Evolutionary conservation across 2,797 vertebrate genomes (phyloP), one percentile per base, ranked within the genome.

Genomic region (Gymnodraco acuticeps): DNA sequence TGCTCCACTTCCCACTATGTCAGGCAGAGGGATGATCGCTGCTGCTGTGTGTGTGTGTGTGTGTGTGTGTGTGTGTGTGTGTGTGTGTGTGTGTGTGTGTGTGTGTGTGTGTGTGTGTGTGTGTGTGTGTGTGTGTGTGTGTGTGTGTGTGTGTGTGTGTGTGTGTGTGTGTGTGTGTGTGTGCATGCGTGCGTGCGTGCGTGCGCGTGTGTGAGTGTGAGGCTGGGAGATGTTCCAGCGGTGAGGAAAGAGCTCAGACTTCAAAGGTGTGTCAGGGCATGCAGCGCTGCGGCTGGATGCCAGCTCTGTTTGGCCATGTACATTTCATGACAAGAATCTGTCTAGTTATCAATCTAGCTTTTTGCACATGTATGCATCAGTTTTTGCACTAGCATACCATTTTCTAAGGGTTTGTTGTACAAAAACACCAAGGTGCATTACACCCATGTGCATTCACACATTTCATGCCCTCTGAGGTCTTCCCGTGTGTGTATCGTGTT

Each of bases 231-330:
- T 85, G 65, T 88, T 89, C 77, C 80, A 88, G 73, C 80, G 73
- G 74, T 76, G 80, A 77, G 72, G 68, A 81, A 90, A 84, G 75
- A 85, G 79, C 73, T 83, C 80, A 75, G 70, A 91, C 90, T 91
- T 93, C 89, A 93, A 91, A 91, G 90, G 81, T 90, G 86, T 83
- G 80, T 89, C 77, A 81, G 84, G 80, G 84, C 86, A 84, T 74
- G 75, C 67, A 73, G 73, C 31, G 45, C 75, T 78, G 70, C 70
- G 55, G 76, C 41, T 31, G n/a, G 72, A 82, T 71, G 77, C 81
- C 80, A 80, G 74, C 68, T 70, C 82, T 73, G 69, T 81, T 78
- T 78, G 84, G 82, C 81, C 87, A 89, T 89, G 81, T 80, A 82
- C 65, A 86, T 89, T 86, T 83, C 76, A 87, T 87, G 84, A 79